phyloP scores from a whole-genome alignment of 1,140 invertebrate genomes.

The Microplitis mediator region DNA sequence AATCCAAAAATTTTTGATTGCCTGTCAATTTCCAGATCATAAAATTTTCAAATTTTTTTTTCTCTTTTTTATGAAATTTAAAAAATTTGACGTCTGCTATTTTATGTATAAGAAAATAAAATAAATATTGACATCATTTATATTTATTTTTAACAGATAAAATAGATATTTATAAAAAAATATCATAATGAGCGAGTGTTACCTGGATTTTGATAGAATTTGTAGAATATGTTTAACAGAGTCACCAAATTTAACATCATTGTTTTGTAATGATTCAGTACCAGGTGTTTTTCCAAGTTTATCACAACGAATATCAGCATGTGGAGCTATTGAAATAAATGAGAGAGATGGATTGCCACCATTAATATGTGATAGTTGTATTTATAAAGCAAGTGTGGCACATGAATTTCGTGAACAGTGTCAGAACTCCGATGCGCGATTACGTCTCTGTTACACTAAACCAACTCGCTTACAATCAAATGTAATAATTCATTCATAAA shows the following conservation, averaged over 20 bases:
- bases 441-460: slow-evolving; percentile 56
- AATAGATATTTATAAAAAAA: neutral
- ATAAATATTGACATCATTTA: neutral
- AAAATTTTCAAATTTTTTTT: too few species aligned
- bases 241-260: slow-evolving; percentile 49
- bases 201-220: slow-evolving; percentile 52
- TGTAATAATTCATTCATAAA: slow-evolving; percentile 36
- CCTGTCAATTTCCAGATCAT: too few species aligned
- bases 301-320: slow-evolving; percentile 54
- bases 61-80: too few species aligned
- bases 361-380: slow-evolving; percentile 55
- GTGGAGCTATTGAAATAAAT: slow-evolving; percentile 54
- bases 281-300: slow-evolving; percentile 40
- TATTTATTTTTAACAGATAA: neutral
- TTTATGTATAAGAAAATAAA: too few species aligned
- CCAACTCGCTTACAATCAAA: slow-evolving; percentile 45
- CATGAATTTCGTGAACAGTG: slow-evolving; percentile 58
- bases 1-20: too few species aligned
- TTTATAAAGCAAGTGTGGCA: slow-evolving; percentile 56
- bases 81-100: too few species aligned
- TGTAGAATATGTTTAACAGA: slow-evolving; percentile 57
- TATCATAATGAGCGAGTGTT: slow-evolving; percentile 46
- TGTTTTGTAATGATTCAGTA: slow-evolving; percentile 51
- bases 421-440: slow-evolving; percentile 54
- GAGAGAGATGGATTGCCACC: slow-evolving; percentile 58